Base-by-base conservation (phyloP, 2,797 vertebrate species). In the Odontamblyopus rebecca region DNA sequence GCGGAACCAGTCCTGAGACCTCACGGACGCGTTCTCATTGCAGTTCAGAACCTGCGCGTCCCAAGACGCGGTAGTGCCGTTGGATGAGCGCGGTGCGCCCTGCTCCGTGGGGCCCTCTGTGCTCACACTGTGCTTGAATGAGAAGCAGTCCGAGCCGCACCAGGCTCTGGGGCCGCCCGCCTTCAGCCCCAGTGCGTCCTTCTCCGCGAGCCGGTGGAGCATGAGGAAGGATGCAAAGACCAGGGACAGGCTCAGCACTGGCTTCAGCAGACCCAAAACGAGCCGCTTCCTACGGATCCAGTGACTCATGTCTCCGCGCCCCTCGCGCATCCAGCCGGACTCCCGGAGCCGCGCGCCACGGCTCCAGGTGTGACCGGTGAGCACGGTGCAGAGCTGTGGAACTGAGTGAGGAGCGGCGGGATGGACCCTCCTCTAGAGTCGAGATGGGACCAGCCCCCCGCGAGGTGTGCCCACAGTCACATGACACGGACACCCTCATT, bases 201-300 rank as follows among this genome's bases (percentile, higher is more conserved):
- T 94, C 9, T 94, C 94, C n/a, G 89, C 79, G 60, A 93, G 30
- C 60, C 88, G 94, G 68, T 95, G 94, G 73, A 96, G 88, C 88
- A 95, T 94, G 12, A 95, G 82, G 35, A 95, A 78, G 27, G 93
- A 94, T 6, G 86, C 93, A 16, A 92, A 94, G 54, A 94, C 73
- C 2, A 95, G 79, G 26, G 89, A 89, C 50, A 95, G 69, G 48
- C 93, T 95, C 16, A 95, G 77, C n/a, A 95, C 84, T 5, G 92
- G 91, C 61, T 95, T 95, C 29, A 96, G 69, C 72, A 91, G 76
- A 56, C 85, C 83, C 73, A 91, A 76, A 50, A 84, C 80, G 41
- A 90, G 63, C 72, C 91, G 89, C 73, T 90, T 94, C 51, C 93
- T 93, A 63, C 93, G 77, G 54, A 89, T 91, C 32, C 92, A 74